These are phyloP conservation scores for Dipodomys stephensi DNA, from an alignment of 2,113 vertebrate genomes.

Conservation along the genomic window DNA sequence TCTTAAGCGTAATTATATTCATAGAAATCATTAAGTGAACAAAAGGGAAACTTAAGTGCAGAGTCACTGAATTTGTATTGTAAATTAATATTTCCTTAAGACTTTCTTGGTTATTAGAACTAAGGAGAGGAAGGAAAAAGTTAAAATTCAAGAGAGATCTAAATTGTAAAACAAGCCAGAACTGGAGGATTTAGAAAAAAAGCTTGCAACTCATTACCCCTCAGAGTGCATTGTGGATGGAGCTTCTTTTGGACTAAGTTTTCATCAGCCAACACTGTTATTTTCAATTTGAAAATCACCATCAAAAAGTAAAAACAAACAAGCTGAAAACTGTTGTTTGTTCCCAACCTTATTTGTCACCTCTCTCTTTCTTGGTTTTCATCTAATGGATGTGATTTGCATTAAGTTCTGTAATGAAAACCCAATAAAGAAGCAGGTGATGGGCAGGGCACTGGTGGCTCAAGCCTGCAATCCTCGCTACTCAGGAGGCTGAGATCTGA, in stretches of 20 bases:
- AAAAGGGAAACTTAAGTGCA: constrained; percentile 6
- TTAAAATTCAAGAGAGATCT: constrained; percentile 41
- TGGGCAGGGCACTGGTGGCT: too few relatives aligned
- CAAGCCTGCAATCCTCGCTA: too few relatives aligned
- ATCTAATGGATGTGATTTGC: constrained; percentile 1
- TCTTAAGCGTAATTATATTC: constrained; percentile 66
- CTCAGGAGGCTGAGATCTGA: too few relatives aligned
- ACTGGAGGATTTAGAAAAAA: background rate
- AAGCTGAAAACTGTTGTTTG: background rate
- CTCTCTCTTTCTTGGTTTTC: background rate
- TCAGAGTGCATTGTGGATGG: background rate
- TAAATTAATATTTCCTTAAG: constrained; percentile 56
- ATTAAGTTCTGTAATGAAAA: constrained; percentile 24
- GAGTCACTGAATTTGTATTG: constrained; percentile 43
- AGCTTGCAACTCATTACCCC: background rate
- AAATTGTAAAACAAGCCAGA: constrained; percentile 33
- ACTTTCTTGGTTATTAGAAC: background rate
- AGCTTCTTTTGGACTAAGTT: background rate
- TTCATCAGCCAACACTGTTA: background rate
- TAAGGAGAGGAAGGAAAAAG: constrained; percentile 8
- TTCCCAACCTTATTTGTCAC: background rate
- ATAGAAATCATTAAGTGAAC: constrained; percentile 59
- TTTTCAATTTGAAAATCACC: too few relatives aligned
- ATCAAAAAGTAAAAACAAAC: too few relatives aligned
- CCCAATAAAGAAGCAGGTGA: constrained; percentile 5